A percentile compares a stretch with the other conserved stretches of the same genome.
Evolutionary conservation across 2,797 vertebrate genomes (phyloP).

Genomic region (Antrozous pallidus): DNA sequence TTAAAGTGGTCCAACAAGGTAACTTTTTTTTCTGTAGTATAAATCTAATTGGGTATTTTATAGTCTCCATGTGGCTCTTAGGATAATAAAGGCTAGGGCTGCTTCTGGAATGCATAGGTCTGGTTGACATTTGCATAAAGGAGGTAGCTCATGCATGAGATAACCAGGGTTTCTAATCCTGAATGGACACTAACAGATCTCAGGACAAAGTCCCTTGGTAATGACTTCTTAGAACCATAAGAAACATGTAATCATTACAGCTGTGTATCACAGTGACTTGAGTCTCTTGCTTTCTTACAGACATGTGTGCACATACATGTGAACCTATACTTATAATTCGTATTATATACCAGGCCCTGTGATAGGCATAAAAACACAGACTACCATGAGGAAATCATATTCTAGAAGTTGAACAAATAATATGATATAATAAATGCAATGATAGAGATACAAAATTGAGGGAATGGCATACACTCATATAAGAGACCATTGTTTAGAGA

Average conservation of each 20-base stretch:
- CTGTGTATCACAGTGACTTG: neutral
- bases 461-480: neutral
- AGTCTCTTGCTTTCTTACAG: neutral
- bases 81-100: neutral
- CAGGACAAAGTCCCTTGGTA: neutral
- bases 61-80: neutral
- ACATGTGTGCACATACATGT: neutral
- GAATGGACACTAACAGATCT: neutral
- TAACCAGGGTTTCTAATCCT: conserved; percentile 27
- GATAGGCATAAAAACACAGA: neutral
- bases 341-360: neutral
- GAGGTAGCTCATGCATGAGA: neutral
- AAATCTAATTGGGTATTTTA: conserved; percentile 10
- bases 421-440: neutral
- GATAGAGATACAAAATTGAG: neutral
- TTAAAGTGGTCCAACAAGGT: conserved; percentile 16
- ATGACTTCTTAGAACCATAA: neutral
- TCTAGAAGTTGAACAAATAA: neutral
- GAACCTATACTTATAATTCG: neutral
- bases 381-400: neutral
- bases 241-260: neutral
- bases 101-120: neutral
- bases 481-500: neutral
- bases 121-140: neutral
- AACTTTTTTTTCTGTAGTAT: neutral